These are phyloP conservation scores for Larimichthys crocea DNA, from an alignment of 2,113 vertebrate genomes.

Conservation along the genomic window DNA sequence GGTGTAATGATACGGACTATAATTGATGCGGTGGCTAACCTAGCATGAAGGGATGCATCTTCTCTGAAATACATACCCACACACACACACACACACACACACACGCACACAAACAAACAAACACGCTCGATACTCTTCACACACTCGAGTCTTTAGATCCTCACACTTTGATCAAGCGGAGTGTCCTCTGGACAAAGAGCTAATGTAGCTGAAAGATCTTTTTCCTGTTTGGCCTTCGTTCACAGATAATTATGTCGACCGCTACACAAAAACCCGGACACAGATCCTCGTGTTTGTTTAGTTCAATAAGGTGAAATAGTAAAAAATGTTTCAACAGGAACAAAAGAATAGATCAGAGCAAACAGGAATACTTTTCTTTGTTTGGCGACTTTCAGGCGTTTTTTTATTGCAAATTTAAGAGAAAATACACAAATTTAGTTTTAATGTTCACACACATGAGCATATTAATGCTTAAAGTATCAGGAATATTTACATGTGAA, in stretches of 20 bases:
- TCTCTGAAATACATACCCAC: constrained; percentile 34
- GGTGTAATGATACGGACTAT: constrained; percentile 58
- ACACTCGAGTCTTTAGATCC: neutral
- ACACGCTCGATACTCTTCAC: neutral
- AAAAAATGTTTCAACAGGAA: neutral
- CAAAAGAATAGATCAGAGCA: neutral
- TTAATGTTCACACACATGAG: too few species aligned
- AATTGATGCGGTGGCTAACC: constrained; percentile 65
- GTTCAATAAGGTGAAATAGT: neutral
- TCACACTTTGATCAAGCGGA: constrained; percentile 14
- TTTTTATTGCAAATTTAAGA: neutral
- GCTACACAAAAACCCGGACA: neutral
- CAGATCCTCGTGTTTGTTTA: neutral
- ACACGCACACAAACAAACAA: neutral
- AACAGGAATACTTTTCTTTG: neutral
- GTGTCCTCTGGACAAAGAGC: neutral
- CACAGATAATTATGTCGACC: neutral
- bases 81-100: neutral
- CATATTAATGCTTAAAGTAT: too few species aligned
- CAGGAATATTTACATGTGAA: too few species aligned
- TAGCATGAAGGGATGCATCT: constrained; percentile 54
- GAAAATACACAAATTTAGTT: neutral
- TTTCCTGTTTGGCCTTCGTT: neutral
- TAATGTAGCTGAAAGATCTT: neutral
- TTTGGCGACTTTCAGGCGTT: neutral